Base-by-base conservation (phyloP, 2,113 vertebrate species). In the Amazona vittata region DNA sequence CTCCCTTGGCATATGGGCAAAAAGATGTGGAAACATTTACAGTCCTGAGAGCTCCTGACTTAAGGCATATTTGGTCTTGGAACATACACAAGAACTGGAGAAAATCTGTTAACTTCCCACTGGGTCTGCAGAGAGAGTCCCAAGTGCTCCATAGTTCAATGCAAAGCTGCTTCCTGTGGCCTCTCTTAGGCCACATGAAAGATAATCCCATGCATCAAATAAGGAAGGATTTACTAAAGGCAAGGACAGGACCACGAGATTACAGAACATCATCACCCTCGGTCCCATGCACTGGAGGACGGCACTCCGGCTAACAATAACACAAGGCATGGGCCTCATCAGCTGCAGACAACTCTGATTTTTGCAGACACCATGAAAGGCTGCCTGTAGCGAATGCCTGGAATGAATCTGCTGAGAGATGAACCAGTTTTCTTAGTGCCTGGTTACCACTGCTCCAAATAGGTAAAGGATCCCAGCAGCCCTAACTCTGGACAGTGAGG, bases 201-300 rank as follows among this genome's bases (percentile, higher is more conserved):
- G 49, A 73, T 4, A 79, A 86, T 39, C 37, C 31, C 75, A 47
- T 1, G 1, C 6, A 17, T 29, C 47, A 76, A 46, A 71, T 2
- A 8, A 55, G 44, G 74, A 31, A 19, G 62, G 33, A 39, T 13
- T 49, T 69, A 41, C 33, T 43, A 1, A 57, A 31, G 21, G 22
- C 26, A 47, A 5, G 15, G 74, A 57, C 21, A 57, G 86, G 11
- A 29, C 11, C 2, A 1, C 0, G 11, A 49, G 52, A 47, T 5
- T 8, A n/a, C 14, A 50, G 63, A 86, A 17, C 17, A 59, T 20
- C 19, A 43, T 5, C 44, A 4, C 31, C 39, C 57, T 49, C 70
- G 41, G 62, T 57, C 65, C 39, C 28, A 3, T 0, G 6, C 6
- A 22, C 43, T 4, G 5, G 29, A n/a, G 62, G 70, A 63, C 0